Percentiles rank a stretch among this genome's conserved stretches.
These are phyloP conservation scores for Thunnus maccoyii DNA, from an alignment of 2,113 vertebrate genomes.

Conservation along the genomic window DNA sequence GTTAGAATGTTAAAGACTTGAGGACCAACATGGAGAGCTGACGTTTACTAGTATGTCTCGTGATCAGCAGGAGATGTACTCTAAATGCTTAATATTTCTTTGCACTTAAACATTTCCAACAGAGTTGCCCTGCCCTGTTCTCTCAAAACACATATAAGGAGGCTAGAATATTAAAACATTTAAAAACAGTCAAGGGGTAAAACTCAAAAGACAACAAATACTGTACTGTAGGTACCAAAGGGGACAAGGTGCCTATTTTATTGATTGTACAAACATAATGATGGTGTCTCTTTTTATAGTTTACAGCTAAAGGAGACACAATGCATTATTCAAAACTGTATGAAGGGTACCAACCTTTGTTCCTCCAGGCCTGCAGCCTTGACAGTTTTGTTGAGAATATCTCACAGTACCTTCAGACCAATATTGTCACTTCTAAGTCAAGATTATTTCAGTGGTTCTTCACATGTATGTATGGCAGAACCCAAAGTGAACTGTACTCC, in stretches of 20 bases:
- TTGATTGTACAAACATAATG: slow-evolving; percentile 69
- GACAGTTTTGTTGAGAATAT: slow-evolving; percentile 56
- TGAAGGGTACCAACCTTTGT: slow-evolving; percentile 50
- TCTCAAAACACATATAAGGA: not conserved
- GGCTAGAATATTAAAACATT: slow-evolving; percentile 16
- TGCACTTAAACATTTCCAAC: slow-evolving; percentile 75
- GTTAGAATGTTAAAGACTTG: slow-evolving; percentile 69
- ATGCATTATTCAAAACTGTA: slow-evolving; percentile 47
- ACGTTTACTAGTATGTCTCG: slow-evolving; percentile 70
- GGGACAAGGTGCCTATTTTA: slow-evolving; percentile 56
- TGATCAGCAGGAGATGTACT: slow-evolving; percentile 63
- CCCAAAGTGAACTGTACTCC: slow-evolving; percentile 63
- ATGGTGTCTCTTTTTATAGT: slow-evolving; percentile 40
- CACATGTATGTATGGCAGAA: slow-evolving; percentile 62
- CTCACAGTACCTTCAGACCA: slow-evolving; percentile 55
- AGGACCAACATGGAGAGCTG: slow-evolving; percentile 46
- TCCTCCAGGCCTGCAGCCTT: slow-evolving; percentile 44
- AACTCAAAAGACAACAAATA: slow-evolving; percentile 36
- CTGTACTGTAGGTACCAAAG: slow-evolving; percentile 32
- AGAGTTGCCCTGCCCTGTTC: slow-evolving; percentile 34
- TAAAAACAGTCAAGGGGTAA: slow-evolving; percentile 6
- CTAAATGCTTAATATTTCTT: slow-evolving; percentile 73
- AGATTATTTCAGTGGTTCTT: slow-evolving; percentile 59
- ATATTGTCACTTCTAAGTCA: slow-evolving; percentile 71
- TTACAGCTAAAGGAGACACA: slow-evolving; percentile 27